These are phyloP conservation scores for Sandelia bainsii DNA, from an alignment of 2,797 vertebrate species.

Conservation along the genomic window DNA sequence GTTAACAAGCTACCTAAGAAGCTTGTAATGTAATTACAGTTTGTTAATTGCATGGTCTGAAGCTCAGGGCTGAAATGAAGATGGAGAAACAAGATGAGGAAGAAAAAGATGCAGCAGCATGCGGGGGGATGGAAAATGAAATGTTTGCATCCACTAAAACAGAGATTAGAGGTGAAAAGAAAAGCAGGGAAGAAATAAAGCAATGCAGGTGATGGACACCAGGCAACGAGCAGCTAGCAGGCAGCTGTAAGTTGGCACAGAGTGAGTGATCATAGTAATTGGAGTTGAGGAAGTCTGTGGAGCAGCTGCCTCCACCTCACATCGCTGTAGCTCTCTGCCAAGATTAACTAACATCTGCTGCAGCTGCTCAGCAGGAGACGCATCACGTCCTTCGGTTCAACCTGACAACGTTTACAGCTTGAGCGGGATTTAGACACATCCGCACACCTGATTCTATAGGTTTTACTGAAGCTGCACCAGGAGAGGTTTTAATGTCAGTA, in stretches of 20 bases:
- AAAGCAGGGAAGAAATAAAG: neutral
- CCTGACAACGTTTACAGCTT: neutral
- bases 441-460: neutral
- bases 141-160: neutral
- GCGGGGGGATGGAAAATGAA: neutral
- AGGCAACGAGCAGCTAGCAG: neutral
- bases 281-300: conserved; percentile 21
- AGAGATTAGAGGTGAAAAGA: neutral
- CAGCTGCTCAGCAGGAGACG: conserved; percentile 19
- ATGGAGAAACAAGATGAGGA: neutral
- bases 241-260: neutral
- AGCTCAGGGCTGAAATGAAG: conserved; percentile 8
- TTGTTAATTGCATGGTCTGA: conserved; percentile 16
- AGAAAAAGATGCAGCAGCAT: neutral
- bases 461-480: neutral
- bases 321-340: neutral
- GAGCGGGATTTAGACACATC: neutral
- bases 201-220: neutral
- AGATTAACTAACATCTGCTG: conserved; percentile 14
- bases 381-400: neutral
- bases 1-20: conserved; percentile 55
- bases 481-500: too few relatives aligned
- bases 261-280: conserved; percentile 24
- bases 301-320: conserved; percentile 20
- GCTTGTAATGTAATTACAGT: conserved; percentile 45